Conservation (phyloP, 1,140 invertebrate species). For the Penaeus japonicus region DNA sequence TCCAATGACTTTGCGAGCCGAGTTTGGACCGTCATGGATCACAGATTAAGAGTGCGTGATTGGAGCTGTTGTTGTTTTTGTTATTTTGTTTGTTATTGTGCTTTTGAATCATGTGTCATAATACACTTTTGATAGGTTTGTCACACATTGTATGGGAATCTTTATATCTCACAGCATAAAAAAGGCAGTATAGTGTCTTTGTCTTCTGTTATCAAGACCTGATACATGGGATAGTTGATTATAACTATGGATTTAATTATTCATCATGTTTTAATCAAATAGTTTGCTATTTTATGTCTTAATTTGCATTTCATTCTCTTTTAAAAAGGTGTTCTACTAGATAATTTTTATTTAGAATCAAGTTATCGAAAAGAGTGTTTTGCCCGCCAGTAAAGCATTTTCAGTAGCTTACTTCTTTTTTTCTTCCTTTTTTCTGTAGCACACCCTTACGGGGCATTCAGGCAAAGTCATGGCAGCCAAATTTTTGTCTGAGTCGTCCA, state of each 20-base stretch:
- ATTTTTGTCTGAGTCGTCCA: constrained; percentile 86
- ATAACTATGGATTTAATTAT: too few species aligned
- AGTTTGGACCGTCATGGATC: constrained; percentile 91
- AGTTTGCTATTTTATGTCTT: too few species aligned
- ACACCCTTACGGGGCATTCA: constrained; percentile 95
- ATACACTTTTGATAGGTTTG: neutral
- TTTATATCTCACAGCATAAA: too few species aligned
- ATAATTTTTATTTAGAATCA: neutral
- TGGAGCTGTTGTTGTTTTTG: neutral
- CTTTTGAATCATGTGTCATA: neutral
- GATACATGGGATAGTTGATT: too few species aligned
- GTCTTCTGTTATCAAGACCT: too few species aligned
- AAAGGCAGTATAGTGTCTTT: too few species aligned
- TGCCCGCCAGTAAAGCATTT: neutral
- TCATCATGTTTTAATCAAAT: too few species aligned
- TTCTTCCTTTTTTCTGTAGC: constrained; percentile 69
- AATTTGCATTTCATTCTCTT: too few species aligned
- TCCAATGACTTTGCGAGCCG: constrained; percentile 95
- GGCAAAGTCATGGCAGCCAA: constrained; percentile 94
- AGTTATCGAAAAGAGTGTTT: neutral
- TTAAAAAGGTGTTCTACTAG: too few species aligned
- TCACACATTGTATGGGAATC: neutral
- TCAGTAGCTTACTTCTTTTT: neutral
- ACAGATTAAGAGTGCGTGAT: constrained; percentile 84
- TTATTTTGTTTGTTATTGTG: neutral